These are phyloP conservation scores for Mormyrus hasselquistii DNA, from an alignment of 2,797 vertebrate species.

Conservation along the genomic window DNA sequence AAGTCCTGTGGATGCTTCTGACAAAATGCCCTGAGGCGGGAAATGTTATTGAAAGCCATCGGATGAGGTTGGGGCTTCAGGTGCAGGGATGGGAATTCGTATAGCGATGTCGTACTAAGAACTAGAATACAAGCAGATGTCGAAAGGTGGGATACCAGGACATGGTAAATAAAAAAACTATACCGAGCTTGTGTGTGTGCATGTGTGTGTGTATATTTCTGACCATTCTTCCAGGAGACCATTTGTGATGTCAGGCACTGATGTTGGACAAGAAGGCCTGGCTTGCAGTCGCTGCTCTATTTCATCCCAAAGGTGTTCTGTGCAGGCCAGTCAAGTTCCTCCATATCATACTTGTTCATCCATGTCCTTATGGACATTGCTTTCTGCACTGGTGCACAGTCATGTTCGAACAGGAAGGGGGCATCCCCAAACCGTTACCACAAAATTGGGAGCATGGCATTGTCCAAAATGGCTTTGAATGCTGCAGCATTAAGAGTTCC, in stretches of 20 bases:
- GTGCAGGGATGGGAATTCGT: slow-evolving; percentile 25
- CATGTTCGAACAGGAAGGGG: background rate
- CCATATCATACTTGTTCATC: background rate
- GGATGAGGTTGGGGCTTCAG: slow-evolving; percentile 14
- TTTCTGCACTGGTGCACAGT: background rate
- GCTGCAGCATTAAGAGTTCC: background rate
- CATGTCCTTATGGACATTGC: background rate
- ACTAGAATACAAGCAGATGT: slow-evolving; percentile 19
- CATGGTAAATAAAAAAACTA: background rate
- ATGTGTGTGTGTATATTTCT: background rate
- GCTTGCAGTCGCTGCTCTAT: background rate
- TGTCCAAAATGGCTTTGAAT: background rate
- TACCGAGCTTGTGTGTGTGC: background rate
- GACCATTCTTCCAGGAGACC: background rate
- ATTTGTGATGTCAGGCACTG: background rate
- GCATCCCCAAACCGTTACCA: background rate
- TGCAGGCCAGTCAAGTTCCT: background rate
- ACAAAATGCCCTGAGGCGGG: slow-evolving; percentile 25
- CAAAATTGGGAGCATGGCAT: background rate
- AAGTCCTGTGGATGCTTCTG: slow-evolving; percentile 28
- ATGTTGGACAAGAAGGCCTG: background rate
- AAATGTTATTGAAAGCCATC: slow-evolving; percentile 23
- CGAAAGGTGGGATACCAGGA: background rate
- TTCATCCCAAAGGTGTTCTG: background rate
- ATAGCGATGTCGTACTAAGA: slow-evolving; percentile 17